phyloP scores from a whole-genome alignment of 2,113 vertebrate species.

The Dipodomys merriami region DNA sequence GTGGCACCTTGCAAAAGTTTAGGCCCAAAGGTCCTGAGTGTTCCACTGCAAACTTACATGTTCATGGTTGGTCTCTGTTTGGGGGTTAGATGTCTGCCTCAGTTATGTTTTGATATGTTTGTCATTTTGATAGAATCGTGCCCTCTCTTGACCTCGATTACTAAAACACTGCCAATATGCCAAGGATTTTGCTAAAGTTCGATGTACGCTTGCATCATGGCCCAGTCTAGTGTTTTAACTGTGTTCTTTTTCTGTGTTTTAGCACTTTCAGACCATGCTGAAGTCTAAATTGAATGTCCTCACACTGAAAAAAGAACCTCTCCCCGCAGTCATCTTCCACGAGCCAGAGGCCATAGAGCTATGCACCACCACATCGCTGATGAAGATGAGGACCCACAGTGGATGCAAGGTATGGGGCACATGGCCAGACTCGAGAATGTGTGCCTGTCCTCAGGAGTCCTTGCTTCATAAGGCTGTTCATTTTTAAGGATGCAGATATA shows the following conservation, averaged over 20 bases:
- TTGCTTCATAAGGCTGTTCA: not conserved
- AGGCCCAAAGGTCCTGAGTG: not conserved
- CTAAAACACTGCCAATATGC: not conserved
- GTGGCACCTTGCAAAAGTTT: not conserved
- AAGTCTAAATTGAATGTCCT: constrained; percentile 98
- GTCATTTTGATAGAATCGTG: not conserved
- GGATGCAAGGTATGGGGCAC: constrained; percentile 94
- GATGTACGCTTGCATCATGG: accelerated
- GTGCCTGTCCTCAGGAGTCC: no score
- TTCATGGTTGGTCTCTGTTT: not conserved
- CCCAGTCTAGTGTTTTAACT: not conserved
- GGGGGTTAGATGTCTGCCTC: not conserved
- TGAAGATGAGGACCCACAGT: constrained; percentile 91
- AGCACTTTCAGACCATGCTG: constrained; percentile 99
- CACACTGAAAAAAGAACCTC: constrained; percentile 96
- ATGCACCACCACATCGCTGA: constrained; percentile 93
- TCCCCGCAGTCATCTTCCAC: constrained; percentile 97
- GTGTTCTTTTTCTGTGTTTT: constrained; percentile 69
- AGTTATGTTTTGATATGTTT: not conserved
- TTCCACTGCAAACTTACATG: accelerated
- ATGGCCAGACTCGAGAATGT: accelerated
- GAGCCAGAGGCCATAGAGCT: constrained; percentile 99
- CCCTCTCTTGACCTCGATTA: not conserved
- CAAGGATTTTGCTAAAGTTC: constrained; percentile 3
- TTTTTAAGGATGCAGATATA: not conserved